phyloP scores from a whole-genome alignment of 2,888 invertebrate genomes.

The Hermaeophaga mercurialis region DNA sequence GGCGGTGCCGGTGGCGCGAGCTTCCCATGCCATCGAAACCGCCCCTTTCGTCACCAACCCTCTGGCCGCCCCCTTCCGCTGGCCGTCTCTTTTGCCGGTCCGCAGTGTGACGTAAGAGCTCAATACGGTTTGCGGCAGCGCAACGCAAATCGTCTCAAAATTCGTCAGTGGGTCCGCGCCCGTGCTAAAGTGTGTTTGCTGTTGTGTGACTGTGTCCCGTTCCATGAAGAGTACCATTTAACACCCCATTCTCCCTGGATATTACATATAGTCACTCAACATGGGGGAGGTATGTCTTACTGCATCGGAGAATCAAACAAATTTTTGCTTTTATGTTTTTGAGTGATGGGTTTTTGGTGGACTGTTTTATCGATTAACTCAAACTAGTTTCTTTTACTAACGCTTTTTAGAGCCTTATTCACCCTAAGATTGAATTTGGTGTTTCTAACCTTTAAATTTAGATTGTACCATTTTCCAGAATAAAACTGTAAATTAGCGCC shows the following conservation, averaged over 20 bases:
- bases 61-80: background rate
- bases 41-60: background rate
- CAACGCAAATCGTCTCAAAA: slow-evolving; percentile 43
- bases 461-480: too few species aligned
- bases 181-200: slow-evolving; percentile 60
- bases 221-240: slow-evolving; percentile 54
- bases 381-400: slow-evolving; percentile 7
- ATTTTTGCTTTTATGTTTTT: slow-evolving; percentile 13
- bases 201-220: slow-evolving; percentile 58
- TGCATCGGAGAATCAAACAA: background rate
- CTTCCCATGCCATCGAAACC: background rate
- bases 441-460: background rate
- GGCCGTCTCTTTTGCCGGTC: slow-evolving; percentile 40
- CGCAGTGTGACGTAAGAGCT: slow-evolving; percentile 70
- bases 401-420: slow-evolving; percentile 1
- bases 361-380: background rate
- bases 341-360: background rate
- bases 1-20: background rate
- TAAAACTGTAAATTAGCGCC: too few species aligned
- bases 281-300: slow-evolving; percentile 56
- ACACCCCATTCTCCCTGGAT: slow-evolving; percentile 46
- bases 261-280: slow-evolving; percentile 40
- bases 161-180: slow-evolving; percentile 50
- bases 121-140: slow-evolving; percentile 59
- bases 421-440: too few species aligned